Percentiles rank a stretch among this genome's conserved stretches.
phyloP scores from a whole-genome alignment of 1,140 invertebrate species.

The Colletes gigas region DNA sequence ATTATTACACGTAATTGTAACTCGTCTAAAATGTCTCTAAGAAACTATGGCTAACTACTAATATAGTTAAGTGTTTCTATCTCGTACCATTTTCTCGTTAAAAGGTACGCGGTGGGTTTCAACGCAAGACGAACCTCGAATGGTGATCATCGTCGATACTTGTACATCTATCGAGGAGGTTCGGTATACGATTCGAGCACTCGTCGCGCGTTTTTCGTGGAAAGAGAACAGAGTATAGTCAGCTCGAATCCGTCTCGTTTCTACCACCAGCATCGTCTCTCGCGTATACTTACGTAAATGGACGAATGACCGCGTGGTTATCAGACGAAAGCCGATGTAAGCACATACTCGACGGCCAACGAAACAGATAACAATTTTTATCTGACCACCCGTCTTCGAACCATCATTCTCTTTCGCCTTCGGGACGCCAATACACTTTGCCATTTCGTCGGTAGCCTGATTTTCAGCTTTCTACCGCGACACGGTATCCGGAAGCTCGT shows the following conservation, averaged over 20 bases:
- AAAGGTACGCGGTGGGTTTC: no score
- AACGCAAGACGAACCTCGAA: not conserved
- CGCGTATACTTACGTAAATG: slow-evolving; percentile 54
- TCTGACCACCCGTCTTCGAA: slow-evolving; percentile 33
- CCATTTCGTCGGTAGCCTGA: slow-evolving; percentile 30
- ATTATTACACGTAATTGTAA: no score
- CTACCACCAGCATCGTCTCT: not conserved
- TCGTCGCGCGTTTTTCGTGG: not conserved
- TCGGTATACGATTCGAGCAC: not conserved
- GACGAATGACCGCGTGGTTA: slow-evolving; percentile 36
- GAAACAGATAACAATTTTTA: slow-evolving; percentile 46
- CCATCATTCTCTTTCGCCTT: slow-evolving; percentile 24
- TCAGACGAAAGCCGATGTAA: slow-evolving; percentile 46
- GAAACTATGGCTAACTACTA: no score
- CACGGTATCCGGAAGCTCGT: not conserved
- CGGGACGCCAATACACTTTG: slow-evolving; percentile 35
- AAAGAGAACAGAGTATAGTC: not conserved
- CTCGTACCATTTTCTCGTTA: no score
- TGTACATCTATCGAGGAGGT: no score
- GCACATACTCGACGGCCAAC: slow-evolving; percentile 35
- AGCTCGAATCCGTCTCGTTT: not conserved
- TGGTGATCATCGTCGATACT: no score
- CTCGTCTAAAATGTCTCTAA: no score
- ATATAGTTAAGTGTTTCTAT: no score
- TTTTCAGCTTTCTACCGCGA: not conserved